These are phyloP conservation scores for Manis pentadactyla DNA, from an alignment of 2,797 vertebrate genomes.

Conservation along the genomic window DNA sequence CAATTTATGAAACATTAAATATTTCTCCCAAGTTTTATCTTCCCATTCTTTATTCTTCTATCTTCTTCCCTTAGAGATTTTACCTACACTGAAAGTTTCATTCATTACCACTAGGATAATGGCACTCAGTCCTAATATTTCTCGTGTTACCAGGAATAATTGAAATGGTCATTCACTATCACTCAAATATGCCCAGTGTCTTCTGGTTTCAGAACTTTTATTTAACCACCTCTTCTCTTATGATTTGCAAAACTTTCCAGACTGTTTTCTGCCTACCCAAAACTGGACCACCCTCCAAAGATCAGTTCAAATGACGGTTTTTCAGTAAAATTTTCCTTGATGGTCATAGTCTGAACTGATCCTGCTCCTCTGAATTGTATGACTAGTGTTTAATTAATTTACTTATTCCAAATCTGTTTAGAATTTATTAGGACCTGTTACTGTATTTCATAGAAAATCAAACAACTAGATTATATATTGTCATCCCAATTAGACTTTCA, in stretches of 20 bases:
- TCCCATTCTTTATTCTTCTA: background rate
- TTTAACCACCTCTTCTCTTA: background rate
- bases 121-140: background rate
- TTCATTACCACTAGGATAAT: background rate
- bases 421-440: background rate
- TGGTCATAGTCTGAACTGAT: background rate
- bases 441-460: background rate
- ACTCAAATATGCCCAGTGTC: background rate
- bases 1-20: background rate
- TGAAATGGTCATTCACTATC: background rate
- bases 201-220: background rate
- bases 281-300: background rate
- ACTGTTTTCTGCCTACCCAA: background rate
- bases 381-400: background rate
- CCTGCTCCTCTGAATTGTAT: background rate
- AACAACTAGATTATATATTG: background rate
- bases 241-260: background rate
- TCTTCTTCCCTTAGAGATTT: background rate
- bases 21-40: background rate
- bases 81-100: background rate
- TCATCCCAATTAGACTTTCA: background rate
- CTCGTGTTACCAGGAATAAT: background rate
- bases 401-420: background rate
- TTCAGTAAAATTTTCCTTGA: background rate
- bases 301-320: background rate